phyloP scores from a whole-genome alignment of 1,140 invertebrate genomes.

The Drosophila sp. region DNA sequence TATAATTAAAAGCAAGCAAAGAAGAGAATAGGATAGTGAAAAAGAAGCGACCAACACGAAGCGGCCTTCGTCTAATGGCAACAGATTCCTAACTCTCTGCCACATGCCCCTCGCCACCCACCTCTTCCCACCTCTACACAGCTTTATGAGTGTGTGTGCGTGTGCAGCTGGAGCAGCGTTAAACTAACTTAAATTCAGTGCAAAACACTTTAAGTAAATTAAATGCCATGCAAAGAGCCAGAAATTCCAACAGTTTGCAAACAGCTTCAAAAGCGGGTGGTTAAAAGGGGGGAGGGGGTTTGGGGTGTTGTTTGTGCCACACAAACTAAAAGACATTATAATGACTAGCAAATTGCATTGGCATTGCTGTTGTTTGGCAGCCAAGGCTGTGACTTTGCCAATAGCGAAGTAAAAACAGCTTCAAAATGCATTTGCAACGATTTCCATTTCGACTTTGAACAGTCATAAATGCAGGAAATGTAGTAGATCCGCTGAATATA shows the following conservation, averaged over 20 bases:
- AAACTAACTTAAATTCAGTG: conserved; percentile 22
- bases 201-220: conserved; percentile 53
- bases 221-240: conserved; percentile 25
- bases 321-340: conserved; percentile 29
- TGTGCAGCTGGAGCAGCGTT: background rate
- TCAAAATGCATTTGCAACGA: background rate
- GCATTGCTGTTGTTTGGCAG: conserved; percentile 17
- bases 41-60: conserved; percentile 21
- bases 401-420: background rate
- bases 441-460: background rate
- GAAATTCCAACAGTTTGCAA: conserved; percentile 1
- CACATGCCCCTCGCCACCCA: too few species aligned
- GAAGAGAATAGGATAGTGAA: conserved; percentile 36
- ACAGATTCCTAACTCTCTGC: background rate
- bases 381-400: conserved; percentile 24
- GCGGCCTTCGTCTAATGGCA: conserved; percentile 43
- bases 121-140: background rate
- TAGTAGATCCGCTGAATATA: too few species aligned
- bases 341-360: conserved; percentile 51
- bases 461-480: background rate
- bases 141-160: too few species aligned
- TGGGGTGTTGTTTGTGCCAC: background rate
- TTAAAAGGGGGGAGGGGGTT: background rate
- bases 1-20: conserved; percentile 69
- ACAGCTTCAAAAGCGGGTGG: background rate